Evolutionary conservation across 2,797 vertebrate species (phyloP), one percentile per base, ranked within the genome.

Genomic region (Neosalanx taihuensis): DNA sequence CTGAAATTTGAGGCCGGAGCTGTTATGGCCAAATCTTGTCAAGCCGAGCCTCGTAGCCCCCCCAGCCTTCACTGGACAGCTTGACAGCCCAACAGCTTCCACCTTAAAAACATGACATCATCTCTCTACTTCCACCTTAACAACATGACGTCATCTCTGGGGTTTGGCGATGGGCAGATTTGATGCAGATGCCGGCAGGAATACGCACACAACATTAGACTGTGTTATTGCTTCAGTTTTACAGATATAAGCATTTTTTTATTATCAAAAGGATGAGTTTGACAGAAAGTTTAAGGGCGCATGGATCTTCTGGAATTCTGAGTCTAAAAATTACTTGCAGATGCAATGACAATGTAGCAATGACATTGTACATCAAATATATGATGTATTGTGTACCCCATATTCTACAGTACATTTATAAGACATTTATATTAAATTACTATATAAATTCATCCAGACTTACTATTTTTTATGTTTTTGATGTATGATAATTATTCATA

Each of bases 61-160:
- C 88, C 86, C 77, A 70, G 73, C 76, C 74, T 83, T 56, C 51
- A 56, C 15, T 56, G 15, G 51, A 56, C 90, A 89, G 87, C 86
- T 88, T 89, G 82, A 91, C 89, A 89, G 90, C 88, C 88, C 90
- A 87, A 90, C 91, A 91, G 90, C 89, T 85, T 79, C 85, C 72
- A 73, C 69, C 37, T 90, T 75, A 67, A 88, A 88, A 91, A 85
- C 81, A 92, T 92, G 86, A 93, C 91, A 87, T 92, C 91, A 92
- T 88, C 85, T 63, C 56, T 63, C 23, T 26, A 26, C 89, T 85
- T 79, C 85, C 72, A 73, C 69, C 37, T 90, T 75, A 67, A 88
- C 87, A 91, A 85, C 81, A 92, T 92, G 86, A 93, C 91, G 87
- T 92, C 91, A 92, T 88, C 85, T 63, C 56, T 63, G 65, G 37